Evolutionary conservation across 2,888 invertebrate species (phyloP).

Genomic region (Morpho deidamia): DNA sequence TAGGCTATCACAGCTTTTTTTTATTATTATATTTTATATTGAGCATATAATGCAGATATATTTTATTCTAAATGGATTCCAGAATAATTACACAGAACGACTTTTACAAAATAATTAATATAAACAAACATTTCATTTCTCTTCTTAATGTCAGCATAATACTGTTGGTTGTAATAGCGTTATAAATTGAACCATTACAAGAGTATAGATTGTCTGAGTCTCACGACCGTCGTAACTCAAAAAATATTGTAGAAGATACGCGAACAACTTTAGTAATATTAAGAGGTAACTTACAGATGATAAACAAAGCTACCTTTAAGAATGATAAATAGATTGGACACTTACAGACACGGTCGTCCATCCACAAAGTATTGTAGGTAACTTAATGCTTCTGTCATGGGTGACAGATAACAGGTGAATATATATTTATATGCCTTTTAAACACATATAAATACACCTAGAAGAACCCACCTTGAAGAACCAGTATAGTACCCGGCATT

Average conservation of each 20-base stretch:
- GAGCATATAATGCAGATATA: no score
- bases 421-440: no score
- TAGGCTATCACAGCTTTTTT: no score
- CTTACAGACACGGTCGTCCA: no score
- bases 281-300: no score
- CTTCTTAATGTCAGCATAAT: constrained; percentile 34
- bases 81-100: background rate
- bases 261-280: background rate
- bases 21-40: no score
- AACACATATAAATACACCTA: no score
- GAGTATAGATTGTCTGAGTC: constrained; percentile 35
- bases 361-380: background rate
- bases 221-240: constrained; percentile 44
- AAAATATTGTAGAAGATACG: constrained; percentile 25
- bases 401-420: no score
- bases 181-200: constrained; percentile 43
- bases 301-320: background rate
- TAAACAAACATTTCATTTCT: constrained; percentile 33
- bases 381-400: background rate
- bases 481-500: no score
- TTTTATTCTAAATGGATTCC: background rate
- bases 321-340: background rate
- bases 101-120: constrained; percentile 14
- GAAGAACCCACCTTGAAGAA: no score
- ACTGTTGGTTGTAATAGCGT: constrained; percentile 43